Evolutionary conservation across 2,888 invertebrate genomes (phyloP), one percentile per base, ranked within the genome.

Genomic region (Philaethria dido): DNA sequence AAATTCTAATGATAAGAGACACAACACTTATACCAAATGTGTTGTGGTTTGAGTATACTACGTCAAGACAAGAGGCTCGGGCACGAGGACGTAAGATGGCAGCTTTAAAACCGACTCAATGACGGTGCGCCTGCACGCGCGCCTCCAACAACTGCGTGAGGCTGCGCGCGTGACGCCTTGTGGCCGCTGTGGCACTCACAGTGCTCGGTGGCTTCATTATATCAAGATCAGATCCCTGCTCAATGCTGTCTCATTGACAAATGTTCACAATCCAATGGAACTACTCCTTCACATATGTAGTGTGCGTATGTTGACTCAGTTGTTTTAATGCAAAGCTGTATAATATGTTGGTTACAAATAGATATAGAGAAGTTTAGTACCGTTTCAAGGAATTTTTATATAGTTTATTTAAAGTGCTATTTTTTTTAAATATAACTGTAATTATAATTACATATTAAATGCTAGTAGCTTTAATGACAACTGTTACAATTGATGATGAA

Each of bases 11-110:
- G 90, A 90, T 98, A 70, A 94, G 98, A 72, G 98, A 98, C 83
- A 97, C 97, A 45, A 97, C 98, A 0, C 89, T 98, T 67, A 98
- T 98, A 83, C 98, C 98, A 29, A 98, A 98, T 85, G 96, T 98
- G 18, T 85, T 98, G 74, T 98, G 98, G 97, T 98, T 98, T 84
- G 98, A 98, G 85, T 98, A 98, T 85, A 97, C 97, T 29, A 96
- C 96, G 73, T 96, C 96, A 64, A 93, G 97, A 73, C 96, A 96
- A 78, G 98, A 98, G 84, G 95, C 96, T 39, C 94, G 96, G 73
- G 95, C 96, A 9, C 94, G 97, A 72, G 95, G 96, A 60, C 94
- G 97, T 72, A 97, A 97, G 87, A 90, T 96, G 81, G 96, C 96
- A 59, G 96, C 96, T 45, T 94, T 96, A 93, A 97, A 96, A 88